Percentiles rank a stretch among this genome's conserved stretches.
Conservation (phyloP, 2,888 invertebrate species). For the Calephelis perditalis region DNA sequence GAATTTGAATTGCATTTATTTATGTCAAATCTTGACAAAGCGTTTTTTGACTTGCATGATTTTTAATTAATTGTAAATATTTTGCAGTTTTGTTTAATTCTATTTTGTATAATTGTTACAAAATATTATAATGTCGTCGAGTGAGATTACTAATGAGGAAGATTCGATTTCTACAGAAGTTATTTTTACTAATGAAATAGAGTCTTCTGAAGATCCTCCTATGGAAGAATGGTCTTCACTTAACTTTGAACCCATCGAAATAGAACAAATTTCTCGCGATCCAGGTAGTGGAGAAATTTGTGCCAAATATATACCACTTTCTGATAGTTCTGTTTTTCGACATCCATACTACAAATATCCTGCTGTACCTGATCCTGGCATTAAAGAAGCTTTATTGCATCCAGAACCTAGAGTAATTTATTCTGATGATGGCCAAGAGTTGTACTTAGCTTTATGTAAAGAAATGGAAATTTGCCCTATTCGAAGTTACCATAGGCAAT, state of each 20-base stretch:
- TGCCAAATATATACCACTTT: slow-evolving; percentile 45
- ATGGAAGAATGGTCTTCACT: slow-evolving; percentile 1
- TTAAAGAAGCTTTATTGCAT: not conserved
- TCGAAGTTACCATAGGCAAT: slow-evolving; percentile 40
- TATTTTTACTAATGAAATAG: not conserved
- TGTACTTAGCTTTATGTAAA: slow-evolving; percentile 50
- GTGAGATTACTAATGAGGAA: not conserved
- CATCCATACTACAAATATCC: slow-evolving; percentile 56
- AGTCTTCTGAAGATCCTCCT: slow-evolving; percentile 1
- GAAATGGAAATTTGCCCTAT: slow-evolving; percentile 51
- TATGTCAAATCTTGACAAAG: too few species aligned
- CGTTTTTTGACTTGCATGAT: too few species aligned
- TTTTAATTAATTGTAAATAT: too few species aligned
- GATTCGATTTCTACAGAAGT: not conserved
- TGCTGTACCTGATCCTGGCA: not conserved
- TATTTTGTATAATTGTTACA: too few species aligned
- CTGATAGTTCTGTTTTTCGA: slow-evolving; percentile 46
- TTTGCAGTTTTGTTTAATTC: too few species aligned
- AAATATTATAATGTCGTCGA: not conserved
- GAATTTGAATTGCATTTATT: too few species aligned
- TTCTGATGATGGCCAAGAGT: slow-evolving; percentile 47
- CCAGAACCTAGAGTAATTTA: not conserved
- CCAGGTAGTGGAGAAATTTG: slow-evolving; percentile 57
- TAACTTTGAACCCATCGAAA: not conserved
- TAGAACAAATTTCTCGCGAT: slow-evolving; percentile 40